Percentiles rank a stretch among this genome's conserved stretches.
phyloP scores from a whole-genome alignment of 2,113 vertebrate genomes.

The Coracopsis vasa region DNA sequence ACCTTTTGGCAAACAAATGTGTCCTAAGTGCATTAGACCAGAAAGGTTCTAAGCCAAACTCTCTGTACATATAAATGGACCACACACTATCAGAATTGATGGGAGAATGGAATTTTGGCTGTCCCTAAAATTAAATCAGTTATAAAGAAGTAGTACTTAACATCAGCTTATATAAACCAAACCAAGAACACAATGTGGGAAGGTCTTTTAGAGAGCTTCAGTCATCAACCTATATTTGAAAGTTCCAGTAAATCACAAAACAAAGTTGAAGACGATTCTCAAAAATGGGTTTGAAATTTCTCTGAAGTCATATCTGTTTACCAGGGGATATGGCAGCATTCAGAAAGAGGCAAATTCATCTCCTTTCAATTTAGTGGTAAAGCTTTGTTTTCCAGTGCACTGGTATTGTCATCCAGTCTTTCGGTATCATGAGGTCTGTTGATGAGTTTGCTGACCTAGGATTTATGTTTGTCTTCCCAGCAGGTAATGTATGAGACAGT shows the following conservation, averaged over 20 bases:
- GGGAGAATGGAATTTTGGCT: not conserved
- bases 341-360: not conserved
- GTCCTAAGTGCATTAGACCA: not conserved
- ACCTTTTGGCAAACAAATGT: not conserved
- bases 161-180: not conserved
- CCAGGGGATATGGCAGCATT: not conserved
- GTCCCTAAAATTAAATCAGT: not conserved
- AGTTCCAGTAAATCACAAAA: not conserved
- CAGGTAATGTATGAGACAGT: conserved; percentile 21
- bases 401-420: not conserved
- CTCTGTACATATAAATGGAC: not conserved
- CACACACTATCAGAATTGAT: not conserved
- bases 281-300: not conserved
- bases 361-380: not conserved
- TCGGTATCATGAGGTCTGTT: not conserved
- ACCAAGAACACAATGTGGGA: not conserved
- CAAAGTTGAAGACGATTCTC: not conserved
- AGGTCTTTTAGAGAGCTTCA: not conserved
- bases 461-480: conserved; percentile 34
- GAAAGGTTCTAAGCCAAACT: not conserved
- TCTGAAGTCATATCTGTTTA: not conserved
- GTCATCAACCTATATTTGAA: not conserved
- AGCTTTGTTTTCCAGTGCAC: not conserved
- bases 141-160: not conserved
- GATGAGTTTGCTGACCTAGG: conserved; percentile 11